Evolutionary conservation across 2,797 vertebrate species (phyloP).

Genomic region (Bovichtus variegatus): DNA sequence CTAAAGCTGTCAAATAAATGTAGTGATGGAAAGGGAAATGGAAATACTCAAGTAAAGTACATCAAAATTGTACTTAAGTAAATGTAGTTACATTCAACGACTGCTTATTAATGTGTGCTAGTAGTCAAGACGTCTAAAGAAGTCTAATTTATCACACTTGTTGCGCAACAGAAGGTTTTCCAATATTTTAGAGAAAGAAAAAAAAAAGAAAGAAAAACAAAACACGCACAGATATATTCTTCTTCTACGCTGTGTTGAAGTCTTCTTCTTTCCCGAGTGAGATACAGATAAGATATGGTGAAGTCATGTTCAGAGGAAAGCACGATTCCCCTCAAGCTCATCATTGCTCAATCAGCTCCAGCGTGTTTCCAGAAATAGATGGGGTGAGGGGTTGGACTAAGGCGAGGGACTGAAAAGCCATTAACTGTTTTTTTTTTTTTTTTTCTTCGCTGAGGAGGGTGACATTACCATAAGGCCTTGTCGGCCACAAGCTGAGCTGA

Average conservation of each 20-base stretch:
- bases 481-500: constrained; percentile 57
- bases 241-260: background rate
- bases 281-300: constrained; percentile 47
- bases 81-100: too few species aligned
- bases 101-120: too few species aligned
- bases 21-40: too few species aligned
- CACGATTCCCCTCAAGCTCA: constrained; percentile 63
- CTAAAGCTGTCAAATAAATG: too few species aligned
- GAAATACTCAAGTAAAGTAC: too few species aligned
- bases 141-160: too few species aligned
- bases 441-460: constrained; percentile 57
- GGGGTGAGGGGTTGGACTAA: constrained; percentile 50
- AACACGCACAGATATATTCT: background rate
- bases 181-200: background rate
- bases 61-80: too few species aligned
- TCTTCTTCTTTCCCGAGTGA: constrained; percentile 10
- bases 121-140: too few species aligned
- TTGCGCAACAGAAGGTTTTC: background rate
- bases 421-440: constrained; percentile 56
- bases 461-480: constrained; percentile 72
- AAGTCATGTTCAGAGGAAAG: constrained; percentile 57
- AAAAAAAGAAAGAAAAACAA: background rate
- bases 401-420: constrained; percentile 68
- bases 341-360: constrained; percentile 77
- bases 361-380: constrained; percentile 78